Percentiles rank a stretch among this genome's conserved stretches.
phyloP scores from a whole-genome alignment of 2,797 vertebrate species.

The Rhincodon typus region DNA sequence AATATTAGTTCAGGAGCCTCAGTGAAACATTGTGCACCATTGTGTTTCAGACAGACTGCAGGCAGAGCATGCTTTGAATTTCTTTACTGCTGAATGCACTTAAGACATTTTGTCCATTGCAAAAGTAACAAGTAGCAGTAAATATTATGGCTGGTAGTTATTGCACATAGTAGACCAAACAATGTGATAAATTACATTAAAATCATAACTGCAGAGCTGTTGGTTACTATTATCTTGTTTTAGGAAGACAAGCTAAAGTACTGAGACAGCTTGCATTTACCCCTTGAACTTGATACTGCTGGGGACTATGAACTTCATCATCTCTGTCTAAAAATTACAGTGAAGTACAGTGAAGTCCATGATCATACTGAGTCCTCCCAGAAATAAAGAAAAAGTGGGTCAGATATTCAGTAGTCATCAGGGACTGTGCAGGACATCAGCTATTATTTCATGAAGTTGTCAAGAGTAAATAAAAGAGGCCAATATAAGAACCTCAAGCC shows the following conservation, averaged over 20 bases:
- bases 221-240: not conserved
- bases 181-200: not conserved
- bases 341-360: not conserved
- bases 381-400: not conserved
- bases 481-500: not conserved
- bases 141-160: not conserved
- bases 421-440: not conserved
- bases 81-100: conserved; percentile 72
- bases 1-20: not conserved
- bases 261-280: not conserved
- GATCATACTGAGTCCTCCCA: not conserved
- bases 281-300: conserved; percentile 3
- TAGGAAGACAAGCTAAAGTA: not conserved
- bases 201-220: not conserved
- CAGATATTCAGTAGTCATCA: not conserved
- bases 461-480: not conserved
- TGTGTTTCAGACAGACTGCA: conserved; percentile 61
- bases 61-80: conserved; percentile 84
- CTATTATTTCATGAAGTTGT: not conserved
- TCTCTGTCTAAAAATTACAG: not conserved
- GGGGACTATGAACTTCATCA: not conserved
- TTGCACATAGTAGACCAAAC: not conserved
- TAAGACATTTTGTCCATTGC: conserved; percentile 80
- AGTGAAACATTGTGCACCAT: conserved; percentile 42
- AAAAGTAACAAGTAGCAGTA: not conserved